Evolutionary conservation across 2,888 invertebrate species (phyloP), one percentile per base, ranked within the genome.

Genomic region (Diarsia brunnea): DNA sequence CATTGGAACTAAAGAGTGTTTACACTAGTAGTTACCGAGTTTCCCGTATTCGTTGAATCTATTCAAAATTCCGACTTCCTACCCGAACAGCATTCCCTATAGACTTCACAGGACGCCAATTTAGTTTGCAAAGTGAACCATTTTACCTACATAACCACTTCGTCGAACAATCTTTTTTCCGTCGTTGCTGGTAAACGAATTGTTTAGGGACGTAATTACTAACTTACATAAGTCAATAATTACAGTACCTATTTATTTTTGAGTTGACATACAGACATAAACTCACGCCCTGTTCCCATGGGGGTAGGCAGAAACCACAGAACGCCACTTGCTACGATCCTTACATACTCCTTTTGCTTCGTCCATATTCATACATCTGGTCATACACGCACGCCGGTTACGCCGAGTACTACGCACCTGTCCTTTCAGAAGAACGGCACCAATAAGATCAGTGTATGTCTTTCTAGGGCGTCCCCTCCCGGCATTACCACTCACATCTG

Each of bases 121-220:
- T 72, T 67, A 63, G 72, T 31, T 43, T 51, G n/a, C 49, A 70
- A 70, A 77, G 31, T 51, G 55, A 70, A 65, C 51, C 49, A 58
- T 58, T 49, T 45, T 45, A 65, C 49, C 24, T 24, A 45, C 27
- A n/a, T 47, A 31, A 55, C 63, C 21, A 21, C n/a, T 71, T 73
- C 45, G 14, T 14, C 24, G 38, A 63, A 69, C 64, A 70, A 75
- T 55, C 38, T 83, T 66, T 79, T 71, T 38, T 12, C 21, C 60
- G 31, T 21, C 69, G n/a, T 78, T 16, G 58, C 49, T 12, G 7
- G 2, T 47, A 4, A 72, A 47, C 24, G 7, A 24, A 31, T 61
- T 68, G 38, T 43, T 47, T 24, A 61, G 24, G 11, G 31, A 68
- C 45, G 27, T 64, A 45, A 70, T 65, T 58, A 68, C 69, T 38